Evolutionary conservation across 2,888 invertebrate species (phyloP).

Genomic region (Acrocyrtus sp.): DNA sequence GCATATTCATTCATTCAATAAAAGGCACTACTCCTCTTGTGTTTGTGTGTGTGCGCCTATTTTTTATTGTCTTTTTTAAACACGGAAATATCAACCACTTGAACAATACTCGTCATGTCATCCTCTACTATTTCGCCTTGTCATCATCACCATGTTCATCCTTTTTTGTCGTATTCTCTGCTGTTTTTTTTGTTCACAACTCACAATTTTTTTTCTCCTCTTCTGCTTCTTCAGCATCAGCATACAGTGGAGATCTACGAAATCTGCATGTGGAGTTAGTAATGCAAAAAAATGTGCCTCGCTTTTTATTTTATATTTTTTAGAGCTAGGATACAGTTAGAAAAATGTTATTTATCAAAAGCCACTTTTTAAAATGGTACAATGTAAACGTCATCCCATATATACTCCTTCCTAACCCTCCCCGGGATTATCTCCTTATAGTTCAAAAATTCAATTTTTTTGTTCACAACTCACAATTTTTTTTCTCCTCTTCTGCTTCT

Average conservation of each 20-base stretch:
- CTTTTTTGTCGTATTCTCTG: conserved; percentile 51
- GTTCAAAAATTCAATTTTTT: conserved; percentile 26
- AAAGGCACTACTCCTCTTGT: neutral
- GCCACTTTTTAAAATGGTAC: too few relatives aligned
- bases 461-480: too few relatives aligned
- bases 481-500: too few relatives aligned
- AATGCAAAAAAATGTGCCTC: too few relatives aligned
- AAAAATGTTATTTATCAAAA: conserved; percentile 19
- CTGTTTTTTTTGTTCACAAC: too few relatives aligned
- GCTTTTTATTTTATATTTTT: neutral
- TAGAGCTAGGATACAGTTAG: conserved; percentile 36
- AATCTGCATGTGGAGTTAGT: too few relatives aligned
- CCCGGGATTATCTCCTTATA: neutral
- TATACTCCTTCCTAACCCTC: neutral
- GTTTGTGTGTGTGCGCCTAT: too few relatives aligned
- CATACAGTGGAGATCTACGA: too few relatives aligned
- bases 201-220: too few relatives aligned
- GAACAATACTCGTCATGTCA: conserved; percentile 49
- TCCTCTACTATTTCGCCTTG: conserved; percentile 42
- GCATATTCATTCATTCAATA: conserved; percentile 21
- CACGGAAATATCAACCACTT: conserved; percentile 45
- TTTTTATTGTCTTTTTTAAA: conserved; percentile 48
- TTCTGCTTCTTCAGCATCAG: too few relatives aligned
- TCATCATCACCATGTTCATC: conserved; percentile 46
- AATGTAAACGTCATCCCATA: conserved; percentile 6